phyloP scores from a whole-genome alignment of 2,888 invertebrate species.

The Ptilodon capucinus region DNA sequence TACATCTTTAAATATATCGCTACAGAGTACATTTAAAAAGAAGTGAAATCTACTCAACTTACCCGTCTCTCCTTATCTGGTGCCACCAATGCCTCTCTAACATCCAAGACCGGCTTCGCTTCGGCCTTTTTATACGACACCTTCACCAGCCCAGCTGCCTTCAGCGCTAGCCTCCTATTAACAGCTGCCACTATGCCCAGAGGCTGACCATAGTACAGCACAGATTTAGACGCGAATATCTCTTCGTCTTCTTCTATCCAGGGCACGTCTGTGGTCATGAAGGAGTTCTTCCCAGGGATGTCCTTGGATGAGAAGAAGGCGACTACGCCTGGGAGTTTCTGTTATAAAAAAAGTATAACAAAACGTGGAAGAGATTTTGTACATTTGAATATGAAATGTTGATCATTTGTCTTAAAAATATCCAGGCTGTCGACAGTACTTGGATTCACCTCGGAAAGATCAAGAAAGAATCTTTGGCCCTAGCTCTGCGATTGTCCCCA shows the following conservation, averaged over 20 bases:
- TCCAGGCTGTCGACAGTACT: no score
- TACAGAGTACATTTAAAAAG: no score
- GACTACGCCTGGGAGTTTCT: conserved; percentile 86
- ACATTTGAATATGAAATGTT: no score
- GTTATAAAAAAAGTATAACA: conserved; percentile 28
- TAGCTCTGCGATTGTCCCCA: no score
- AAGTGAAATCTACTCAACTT: conserved; percentile 18
- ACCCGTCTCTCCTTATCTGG: conserved; percentile 68
- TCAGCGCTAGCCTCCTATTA: conserved; percentile 68
- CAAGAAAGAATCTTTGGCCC: no score
- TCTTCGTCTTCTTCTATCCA: conserved; percentile 69
- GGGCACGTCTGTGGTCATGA: conserved; percentile 63
- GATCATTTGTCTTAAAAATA: no score
- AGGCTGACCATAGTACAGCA: conserved; percentile 88
- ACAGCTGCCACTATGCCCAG: conserved; percentile 88
- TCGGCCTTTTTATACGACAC: conserved; percentile 77
- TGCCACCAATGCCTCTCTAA: conserved; percentile 76
- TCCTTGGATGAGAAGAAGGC: conserved; percentile 85
- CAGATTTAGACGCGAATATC: conserved; percentile 76
- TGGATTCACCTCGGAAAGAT: no score
- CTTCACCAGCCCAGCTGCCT: conserved; percentile 65
- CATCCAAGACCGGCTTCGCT: conserved; percentile 65
- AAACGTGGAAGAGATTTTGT: no score
- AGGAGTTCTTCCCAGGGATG: conserved; percentile 87
- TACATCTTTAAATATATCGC: no score